Conservation (phyloP, 2,113 vertebrate genomes). For the Apodemus speciosus region DNA sequence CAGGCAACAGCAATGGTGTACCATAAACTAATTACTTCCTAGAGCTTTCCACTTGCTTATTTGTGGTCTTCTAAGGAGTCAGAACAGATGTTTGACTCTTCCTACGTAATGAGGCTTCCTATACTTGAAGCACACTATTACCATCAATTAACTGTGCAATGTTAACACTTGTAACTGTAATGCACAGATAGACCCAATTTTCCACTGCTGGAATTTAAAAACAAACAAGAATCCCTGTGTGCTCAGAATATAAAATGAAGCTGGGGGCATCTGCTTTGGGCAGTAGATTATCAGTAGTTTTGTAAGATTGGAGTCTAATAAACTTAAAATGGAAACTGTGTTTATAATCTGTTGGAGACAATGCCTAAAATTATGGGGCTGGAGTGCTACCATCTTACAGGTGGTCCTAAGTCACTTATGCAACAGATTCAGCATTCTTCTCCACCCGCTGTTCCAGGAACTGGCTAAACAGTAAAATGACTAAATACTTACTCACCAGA, state of each 20-base stretch:
- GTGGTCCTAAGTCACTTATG: too few relatives aligned
- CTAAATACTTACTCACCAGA: too few relatives aligned
- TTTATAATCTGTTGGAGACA: too few relatives aligned
- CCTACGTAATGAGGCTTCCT: not conserved
- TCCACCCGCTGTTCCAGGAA: too few relatives aligned
- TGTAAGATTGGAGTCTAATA: not conserved
- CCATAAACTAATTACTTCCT: not conserved
- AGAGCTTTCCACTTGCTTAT: conserved; percentile 19
- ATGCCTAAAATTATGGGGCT: too few relatives aligned
- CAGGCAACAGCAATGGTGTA: not conserved
- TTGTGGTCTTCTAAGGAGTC: not conserved
- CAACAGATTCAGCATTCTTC: too few relatives aligned
- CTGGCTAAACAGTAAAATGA: too few relatives aligned
- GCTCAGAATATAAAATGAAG: not conserved
- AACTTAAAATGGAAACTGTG: not conserved
- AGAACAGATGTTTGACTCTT: conserved; percentile 4
- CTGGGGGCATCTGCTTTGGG: not conserved
- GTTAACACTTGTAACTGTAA: not conserved
- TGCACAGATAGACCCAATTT: not conserved
- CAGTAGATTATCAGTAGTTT: not conserved
- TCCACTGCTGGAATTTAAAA: not conserved
- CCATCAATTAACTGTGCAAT: not conserved
- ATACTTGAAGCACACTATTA: conserved; percentile 10
- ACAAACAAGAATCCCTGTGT: not conserved
- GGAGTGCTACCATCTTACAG: too few relatives aligned